These are phyloP conservation scores for Rutpela maculata DNA, from an alignment of 2,888 invertebrate genomes.

Conservation along the genomic window DNA sequence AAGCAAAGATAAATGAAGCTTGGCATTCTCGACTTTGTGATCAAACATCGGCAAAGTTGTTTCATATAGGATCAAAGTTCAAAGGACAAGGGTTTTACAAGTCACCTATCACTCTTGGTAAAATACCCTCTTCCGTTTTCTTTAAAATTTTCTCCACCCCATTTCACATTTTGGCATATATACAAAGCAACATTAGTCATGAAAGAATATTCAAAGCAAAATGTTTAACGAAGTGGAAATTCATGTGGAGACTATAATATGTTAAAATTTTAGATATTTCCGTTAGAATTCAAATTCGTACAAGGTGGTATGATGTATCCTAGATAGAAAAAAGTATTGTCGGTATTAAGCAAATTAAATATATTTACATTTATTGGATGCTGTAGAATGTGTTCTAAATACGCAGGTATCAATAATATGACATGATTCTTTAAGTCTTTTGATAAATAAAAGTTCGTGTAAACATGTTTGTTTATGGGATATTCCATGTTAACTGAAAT, in stretches of 20 bases:
- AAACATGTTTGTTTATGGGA: too few relatives aligned
- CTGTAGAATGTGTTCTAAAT: too few relatives aligned
- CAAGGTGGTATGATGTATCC: background rate
- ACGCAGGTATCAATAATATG: too few relatives aligned
- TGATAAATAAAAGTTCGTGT: too few relatives aligned
- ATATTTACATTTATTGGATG: too few relatives aligned
- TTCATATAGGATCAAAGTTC: slow-evolving; percentile 39
- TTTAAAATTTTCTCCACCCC: slow-evolving; percentile 28
- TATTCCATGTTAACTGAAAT: too few relatives aligned
- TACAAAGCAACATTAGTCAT: slow-evolving; percentile 2
- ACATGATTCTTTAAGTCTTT: too few relatives aligned
- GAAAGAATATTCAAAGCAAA: slow-evolving; percentile 1
- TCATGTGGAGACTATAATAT: background rate
- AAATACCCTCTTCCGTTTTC: slow-evolving; percentile 29
- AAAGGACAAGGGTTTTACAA: slow-evolving; percentile 41
- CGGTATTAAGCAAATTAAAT: too few relatives aligned
- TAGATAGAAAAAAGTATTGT: too few relatives aligned
- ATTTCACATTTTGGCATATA: slow-evolving; percentile 15
- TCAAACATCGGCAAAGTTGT: slow-evolving; percentile 42
- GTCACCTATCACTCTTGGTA: slow-evolving; percentile 38
- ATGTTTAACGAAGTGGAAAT: slow-evolving; percentile 12
- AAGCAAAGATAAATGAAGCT: slow-evolving; percentile 43
- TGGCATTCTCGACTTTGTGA: slow-evolving; percentile 33
- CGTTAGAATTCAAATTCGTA: background rate
- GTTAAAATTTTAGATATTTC: background rate